phyloP scores from a whole-genome alignment of 2,888 invertebrate genomes.

The Myopa testacea region DNA sequence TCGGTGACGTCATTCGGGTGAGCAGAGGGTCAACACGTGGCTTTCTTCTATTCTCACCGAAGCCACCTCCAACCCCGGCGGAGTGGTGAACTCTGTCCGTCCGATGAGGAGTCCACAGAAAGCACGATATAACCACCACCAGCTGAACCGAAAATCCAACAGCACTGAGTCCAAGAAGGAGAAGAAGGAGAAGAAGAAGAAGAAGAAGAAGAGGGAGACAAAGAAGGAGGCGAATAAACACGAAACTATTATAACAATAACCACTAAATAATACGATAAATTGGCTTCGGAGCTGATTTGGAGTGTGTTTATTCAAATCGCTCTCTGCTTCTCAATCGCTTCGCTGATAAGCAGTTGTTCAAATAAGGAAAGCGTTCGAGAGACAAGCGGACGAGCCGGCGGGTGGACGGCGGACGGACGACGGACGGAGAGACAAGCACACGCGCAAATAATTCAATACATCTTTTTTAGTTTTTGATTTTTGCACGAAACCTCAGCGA shows the following conservation, averaged over 20 bases:
- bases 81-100: too few relatives aligned
- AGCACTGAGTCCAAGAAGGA: background rate
- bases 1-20: too few relatives aligned
- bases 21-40: too few relatives aligned
- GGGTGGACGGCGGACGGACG: background rate
- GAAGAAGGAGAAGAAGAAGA: background rate
- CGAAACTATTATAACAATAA: background rate
- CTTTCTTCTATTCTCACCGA: too few relatives aligned
- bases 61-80: too few relatives aligned
- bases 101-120: too few relatives aligned
- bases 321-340: constrained; percentile 11
- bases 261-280: background rate
- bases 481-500: constrained; percentile 14
- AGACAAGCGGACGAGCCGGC: background rate
- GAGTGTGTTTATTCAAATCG: background rate
- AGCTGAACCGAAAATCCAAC: too few relatives aligned
- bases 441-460: background rate
- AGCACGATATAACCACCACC: too few relatives aligned
- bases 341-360: constrained; percentile 28
- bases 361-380: background rate
- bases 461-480: constrained; percentile 12
- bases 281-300: background rate
- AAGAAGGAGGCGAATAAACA: too few relatives aligned
- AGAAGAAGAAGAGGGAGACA: background rate
- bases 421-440: background rate